A percentile compares a stretch with the other conserved stretches of the same genome.
Evolutionary conservation across 2,888 invertebrate species (phyloP).

Genomic region (Ariolimax columbianus): DNA sequence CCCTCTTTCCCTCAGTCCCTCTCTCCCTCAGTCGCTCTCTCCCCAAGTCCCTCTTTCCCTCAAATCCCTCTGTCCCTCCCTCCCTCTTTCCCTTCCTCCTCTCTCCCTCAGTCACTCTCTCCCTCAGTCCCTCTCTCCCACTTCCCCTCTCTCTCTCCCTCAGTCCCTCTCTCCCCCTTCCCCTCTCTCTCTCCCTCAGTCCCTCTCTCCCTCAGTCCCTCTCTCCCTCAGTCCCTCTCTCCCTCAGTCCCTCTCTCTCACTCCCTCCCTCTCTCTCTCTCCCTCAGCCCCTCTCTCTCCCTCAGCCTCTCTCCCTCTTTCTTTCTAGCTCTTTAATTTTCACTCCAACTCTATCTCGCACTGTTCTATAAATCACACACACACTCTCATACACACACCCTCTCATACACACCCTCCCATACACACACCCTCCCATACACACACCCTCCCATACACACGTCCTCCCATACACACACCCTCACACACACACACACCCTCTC

Average conservation of each 20-base stretch:
- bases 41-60: background rate
- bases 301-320: too few relatives aligned
- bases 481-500: background rate
- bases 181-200: background rate
- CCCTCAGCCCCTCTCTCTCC: too few relatives aligned
- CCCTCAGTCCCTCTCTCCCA: background rate
- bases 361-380: too few relatives aligned
- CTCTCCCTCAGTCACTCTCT: background rate
- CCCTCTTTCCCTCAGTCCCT: background rate
- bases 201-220: background rate
- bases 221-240: too few relatives aligned
- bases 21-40: background rate
- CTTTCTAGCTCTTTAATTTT: too few relatives aligned
- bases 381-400: background rate
- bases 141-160: background rate
- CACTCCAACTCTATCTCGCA: too few relatives aligned
- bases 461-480: background rate
- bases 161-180: background rate
- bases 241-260: too few relatives aligned
- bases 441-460: background rate
- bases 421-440: background rate
- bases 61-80: too few relatives aligned
- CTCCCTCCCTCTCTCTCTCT: too few relatives aligned
- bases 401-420: background rate
- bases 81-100: background rate